Evolutionary conservation across 2,113 vertebrate genomes (phyloP), one percentile per base, ranked within the genome.

Genomic region (Festucalex cinctus): DNA sequence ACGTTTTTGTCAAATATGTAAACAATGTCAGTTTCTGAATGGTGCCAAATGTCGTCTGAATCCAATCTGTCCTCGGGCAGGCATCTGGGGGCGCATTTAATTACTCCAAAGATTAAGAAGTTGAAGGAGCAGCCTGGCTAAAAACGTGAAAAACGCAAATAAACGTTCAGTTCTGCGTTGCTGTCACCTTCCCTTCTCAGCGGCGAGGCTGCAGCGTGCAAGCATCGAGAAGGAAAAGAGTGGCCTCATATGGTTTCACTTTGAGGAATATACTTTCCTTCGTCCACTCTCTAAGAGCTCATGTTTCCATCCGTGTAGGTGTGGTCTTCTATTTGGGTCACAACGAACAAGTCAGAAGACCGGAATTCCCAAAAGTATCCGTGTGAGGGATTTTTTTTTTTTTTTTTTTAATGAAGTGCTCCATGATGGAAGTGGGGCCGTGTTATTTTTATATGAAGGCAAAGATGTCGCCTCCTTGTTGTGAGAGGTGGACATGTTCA

Each of bases 191-290:
- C 76, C 20, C 59, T 58, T 63, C 66, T 17, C 61, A 64, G 65
- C n/a, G 74, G 60, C 28, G 32, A 67, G 63, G 66, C 65, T 78
- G 59, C 37, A 70, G 69, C 68, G 57, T 46, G 76, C 24, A 54
- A 74, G 71, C 73, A 28, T 48, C 62, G 76, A 28, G 2, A 44
- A 64, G 66, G 56, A 82, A 63, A 24, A 64, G 41, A 19, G 19
- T 48, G 66, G 80, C 81, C 75, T 87, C 90, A 90, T 89, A 90
- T 91, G 90, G 87, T 90, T 92, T 89, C 81, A 88, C 88, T 92
- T 90, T 89, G 82, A 78, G 77, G 73, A 86, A 81, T 85, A 88
- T 77, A 85, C 82, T 87, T 85, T 88, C 70, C 83, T 84, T 78
- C 81, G 85, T 82, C 83, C 69, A 70, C 73, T 73, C 80, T 81